phyloP scores from a whole-genome alignment of 2,113 vertebrate genomes.

The Acinonyx jubatus region DNA sequence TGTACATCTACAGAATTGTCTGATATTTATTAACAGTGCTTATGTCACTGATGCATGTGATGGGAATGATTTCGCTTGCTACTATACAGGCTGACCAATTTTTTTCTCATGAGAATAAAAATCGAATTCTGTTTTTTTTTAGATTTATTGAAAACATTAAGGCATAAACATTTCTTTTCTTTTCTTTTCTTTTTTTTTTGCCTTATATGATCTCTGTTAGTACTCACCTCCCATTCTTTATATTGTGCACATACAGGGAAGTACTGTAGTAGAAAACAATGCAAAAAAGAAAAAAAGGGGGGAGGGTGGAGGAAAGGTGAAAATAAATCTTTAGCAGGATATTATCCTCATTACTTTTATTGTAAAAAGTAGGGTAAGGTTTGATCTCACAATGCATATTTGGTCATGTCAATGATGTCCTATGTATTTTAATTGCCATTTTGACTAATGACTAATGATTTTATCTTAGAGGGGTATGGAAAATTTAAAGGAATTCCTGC shows the following conservation, averaged over 20 bases:
- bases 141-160: not conserved
- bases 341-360: not conserved
- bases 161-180: not conserved
- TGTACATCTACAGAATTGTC: not conserved
- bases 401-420: not conserved
- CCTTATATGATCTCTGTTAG: not conserved
- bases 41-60: not conserved
- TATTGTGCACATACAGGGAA: not conserved
- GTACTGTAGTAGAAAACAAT: not conserved
- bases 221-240: not conserved
- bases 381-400: not conserved
- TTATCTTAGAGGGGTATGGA: not conserved
- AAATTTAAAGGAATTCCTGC: not conserved
- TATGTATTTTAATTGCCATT: not conserved
- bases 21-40: not conserved
- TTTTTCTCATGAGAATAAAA: not conserved
- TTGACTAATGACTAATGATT: not conserved
- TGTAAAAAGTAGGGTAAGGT: not conserved
- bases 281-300: not conserved
- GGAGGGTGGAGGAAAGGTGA: not conserved
- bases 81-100: not conserved
- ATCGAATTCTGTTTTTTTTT: not conserved
- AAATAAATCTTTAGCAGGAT: not conserved
- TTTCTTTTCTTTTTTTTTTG: not conserved
- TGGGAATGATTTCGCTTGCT: not conserved